phyloP scores from a whole-genome alignment of 1,140 invertebrate species.

The Cydia fagiglandana region DNA sequence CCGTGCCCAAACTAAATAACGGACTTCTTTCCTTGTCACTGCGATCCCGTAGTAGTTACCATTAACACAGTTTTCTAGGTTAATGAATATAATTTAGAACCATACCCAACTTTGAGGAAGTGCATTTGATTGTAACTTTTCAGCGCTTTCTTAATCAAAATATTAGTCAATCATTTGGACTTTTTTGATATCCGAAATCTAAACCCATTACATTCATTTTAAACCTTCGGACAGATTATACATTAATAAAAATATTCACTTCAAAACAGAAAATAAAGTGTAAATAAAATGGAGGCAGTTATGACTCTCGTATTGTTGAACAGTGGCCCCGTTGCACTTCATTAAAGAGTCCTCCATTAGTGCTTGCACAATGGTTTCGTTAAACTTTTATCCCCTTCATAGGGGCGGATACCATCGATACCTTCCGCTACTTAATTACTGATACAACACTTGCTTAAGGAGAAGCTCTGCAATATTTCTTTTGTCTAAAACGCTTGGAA shows the following conservation, averaged over 20 bases:
- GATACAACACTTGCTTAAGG: conserved; percentile 7
- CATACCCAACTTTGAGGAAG: background rate
- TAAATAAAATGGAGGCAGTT: background rate
- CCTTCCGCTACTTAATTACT: background rate
- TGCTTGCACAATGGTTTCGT: conserved; percentile 12
- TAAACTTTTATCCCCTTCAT: background rate
- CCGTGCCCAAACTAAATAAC: conserved; percentile 13
- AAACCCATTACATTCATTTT: too few species aligned
- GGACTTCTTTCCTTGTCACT: conserved; percentile 8
- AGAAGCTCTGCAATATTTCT: background rate
- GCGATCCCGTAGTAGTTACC: background rate
- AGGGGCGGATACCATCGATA: background rate
- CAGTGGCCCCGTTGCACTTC: background rate
- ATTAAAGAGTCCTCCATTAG: conserved; percentile 7
- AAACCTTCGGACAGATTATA: too few species aligned
- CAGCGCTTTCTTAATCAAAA: background rate
- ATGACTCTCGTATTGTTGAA: background rate
- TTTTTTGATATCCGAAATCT: too few species aligned
- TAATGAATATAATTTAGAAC: too few species aligned
- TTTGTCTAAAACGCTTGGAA: background rate
- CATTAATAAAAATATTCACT: too few species aligned
- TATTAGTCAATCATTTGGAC: background rate
- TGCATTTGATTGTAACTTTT: background rate
- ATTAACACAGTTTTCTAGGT: background rate
- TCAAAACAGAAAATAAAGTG: too few species aligned